Percentiles rank a stretch among this genome's conserved stretches.
These are phyloP conservation scores for Linnaemya tessellans DNA, from an alignment of 2,888 invertebrate species.

Conservation along the genomic window DNA sequence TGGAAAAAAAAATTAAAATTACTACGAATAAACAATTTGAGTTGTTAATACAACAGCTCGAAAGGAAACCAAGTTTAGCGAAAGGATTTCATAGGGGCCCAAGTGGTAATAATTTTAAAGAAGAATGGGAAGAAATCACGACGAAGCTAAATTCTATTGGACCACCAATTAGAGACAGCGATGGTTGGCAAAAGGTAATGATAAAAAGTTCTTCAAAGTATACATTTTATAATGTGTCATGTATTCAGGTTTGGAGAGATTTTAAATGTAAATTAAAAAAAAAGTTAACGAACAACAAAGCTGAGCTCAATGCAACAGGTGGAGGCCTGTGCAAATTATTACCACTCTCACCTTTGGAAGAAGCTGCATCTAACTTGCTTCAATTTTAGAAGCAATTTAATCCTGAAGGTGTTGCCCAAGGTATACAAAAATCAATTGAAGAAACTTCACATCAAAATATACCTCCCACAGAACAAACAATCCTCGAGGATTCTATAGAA, in stretches of 20 bases:
- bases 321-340: not conserved
- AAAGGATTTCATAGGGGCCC: too few relatives aligned
- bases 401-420: not conserved
- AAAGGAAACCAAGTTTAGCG: conserved; percentile 9
- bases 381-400: conserved; percentile 15
- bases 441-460: not conserved
- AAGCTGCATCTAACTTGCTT: not conserved
- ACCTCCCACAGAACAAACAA: not conserved
- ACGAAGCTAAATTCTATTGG: not conserved
- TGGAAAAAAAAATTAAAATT: conserved; percentile 9
- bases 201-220: not conserved
- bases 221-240: not conserved
- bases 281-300: conserved; percentile 28
- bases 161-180: conserved; percentile 37
- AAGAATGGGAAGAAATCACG: conserved; percentile 11
- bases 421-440: too few relatives aligned
- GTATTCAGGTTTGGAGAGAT: not conserved
- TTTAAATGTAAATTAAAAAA: not conserved
- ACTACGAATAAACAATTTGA: conserved; percentile 13
- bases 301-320: not conserved
- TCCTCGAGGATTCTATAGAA: not conserved
- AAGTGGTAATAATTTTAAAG: conserved; percentile 23
- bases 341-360: conserved; percentile 18
- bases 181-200: conserved; percentile 44
- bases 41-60: not conserved